Evolutionary conservation across 2,113 vertebrate genomes (phyloP).

Genomic region (Xenopus laevis): DNA sequence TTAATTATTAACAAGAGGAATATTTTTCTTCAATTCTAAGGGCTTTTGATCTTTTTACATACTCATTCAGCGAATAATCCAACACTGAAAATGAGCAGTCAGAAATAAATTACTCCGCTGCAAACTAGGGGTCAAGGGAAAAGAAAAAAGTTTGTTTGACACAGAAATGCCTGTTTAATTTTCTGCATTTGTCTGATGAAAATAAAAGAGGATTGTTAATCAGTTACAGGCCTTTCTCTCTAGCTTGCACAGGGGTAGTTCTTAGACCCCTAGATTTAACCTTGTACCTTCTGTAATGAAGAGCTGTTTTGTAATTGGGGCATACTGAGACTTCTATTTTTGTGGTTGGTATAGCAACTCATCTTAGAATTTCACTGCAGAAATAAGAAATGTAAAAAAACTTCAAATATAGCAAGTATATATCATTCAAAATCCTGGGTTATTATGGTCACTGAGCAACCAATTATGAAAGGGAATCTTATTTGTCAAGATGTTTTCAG

Average conservation of each 20-base stretch:
- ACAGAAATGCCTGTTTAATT: neutral
- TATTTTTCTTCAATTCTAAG: neutral
- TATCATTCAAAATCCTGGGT: too few relatives aligned
- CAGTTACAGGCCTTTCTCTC: neutral
- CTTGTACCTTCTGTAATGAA: neutral
- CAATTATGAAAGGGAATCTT: too few relatives aligned
- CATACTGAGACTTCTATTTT: neutral
- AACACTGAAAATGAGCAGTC: neutral
- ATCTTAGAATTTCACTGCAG: neutral
- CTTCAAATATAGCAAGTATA: too few relatives aligned
- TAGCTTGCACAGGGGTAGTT: neutral
- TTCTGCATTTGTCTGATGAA: neutral
- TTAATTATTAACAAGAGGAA: neutral
- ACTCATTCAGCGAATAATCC: neutral
- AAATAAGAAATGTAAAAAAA: neutral
- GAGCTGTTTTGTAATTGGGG: neutral
- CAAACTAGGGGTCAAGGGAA: neutral
- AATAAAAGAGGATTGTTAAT: neutral
- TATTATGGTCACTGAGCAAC: too few relatives aligned
- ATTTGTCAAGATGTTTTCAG: neutral
- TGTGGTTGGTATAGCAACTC: neutral
- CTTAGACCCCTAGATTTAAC: neutral
- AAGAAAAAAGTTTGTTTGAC: neutral
- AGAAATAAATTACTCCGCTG: neutral
- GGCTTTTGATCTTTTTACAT: constrained; percentile 1